Percentiles rank a stretch among this genome's conserved stretches.
Conservation (phyloP, 1,140 invertebrate species). For the Penaeus chinensis region DNA sequence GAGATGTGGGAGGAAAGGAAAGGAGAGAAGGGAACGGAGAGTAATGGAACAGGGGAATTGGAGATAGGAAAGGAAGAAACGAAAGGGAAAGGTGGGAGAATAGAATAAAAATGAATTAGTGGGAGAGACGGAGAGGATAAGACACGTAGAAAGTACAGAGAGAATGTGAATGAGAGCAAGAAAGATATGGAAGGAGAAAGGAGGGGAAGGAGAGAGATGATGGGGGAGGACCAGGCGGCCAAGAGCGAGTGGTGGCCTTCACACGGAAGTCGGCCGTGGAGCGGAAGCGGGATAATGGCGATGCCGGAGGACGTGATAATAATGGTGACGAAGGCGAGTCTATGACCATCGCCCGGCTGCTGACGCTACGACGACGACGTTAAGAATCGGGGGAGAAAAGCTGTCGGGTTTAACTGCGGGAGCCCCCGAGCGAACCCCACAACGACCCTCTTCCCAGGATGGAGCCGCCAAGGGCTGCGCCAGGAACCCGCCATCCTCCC, state of each 20-base stretch:
- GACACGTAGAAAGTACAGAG: background rate
- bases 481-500: too few species aligned
- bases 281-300: too few species aligned
- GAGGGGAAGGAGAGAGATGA: background rate
- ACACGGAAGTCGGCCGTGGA: too few species aligned
- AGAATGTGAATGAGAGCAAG: background rate
- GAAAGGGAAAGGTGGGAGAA: background rate
- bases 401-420: too few species aligned
- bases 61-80: constrained; percentile 6
- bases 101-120: background rate
- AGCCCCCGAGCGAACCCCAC: too few species aligned
- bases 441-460: too few species aligned
- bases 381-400: too few species aligned
- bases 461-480: too few species aligned
- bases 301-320: too few species aligned
- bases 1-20: background rate
- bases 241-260: background rate
- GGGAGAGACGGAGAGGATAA: background rate
- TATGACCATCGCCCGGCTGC: too few species aligned
- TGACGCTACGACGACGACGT: too few species aligned
- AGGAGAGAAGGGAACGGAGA: background rate
- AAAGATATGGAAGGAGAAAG: background rate
- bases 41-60: background rate
- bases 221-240: background rate
- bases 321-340: too few species aligned